Evolutionary conservation across 2,113 vertebrate genomes (phyloP), one percentile per base, ranked within the genome.

Genomic region (Rhizomys pruinosus): DNA sequence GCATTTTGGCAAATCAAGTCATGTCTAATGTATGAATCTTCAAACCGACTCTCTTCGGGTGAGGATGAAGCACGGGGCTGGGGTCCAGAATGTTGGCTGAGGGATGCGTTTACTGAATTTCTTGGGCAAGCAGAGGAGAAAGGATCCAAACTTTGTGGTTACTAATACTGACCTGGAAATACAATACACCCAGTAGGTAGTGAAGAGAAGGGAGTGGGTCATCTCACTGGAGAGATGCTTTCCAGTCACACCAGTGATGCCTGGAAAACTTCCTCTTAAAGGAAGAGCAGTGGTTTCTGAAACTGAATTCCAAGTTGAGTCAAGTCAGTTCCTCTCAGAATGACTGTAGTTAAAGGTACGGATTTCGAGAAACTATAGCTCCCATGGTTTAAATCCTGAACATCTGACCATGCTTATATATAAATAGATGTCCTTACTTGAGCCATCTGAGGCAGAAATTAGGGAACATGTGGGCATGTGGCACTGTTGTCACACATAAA

Each of bases 101-200:
- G 61, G 76, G 74, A 34, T 44, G 4, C 44, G 81, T 96, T 97
- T 97, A 69, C 90, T 96, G 90, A 95, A 94, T 97, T 97, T 96
- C 82, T 82, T 93, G 69, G 97, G 84, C 59, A 94, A 95, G 66
- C 84, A 37, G 61, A 94, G 81, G 93, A 96, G 91, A 97, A 97
- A 96, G 42, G 96, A 66, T 90, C 84, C n/a, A 85, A 97, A 84
- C 29, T 95, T 5, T 78, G 47, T 92, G 91, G 92, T 73, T 97
- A 92, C 8, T 97, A 97, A 96, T 97, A 92, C 8, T 97, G 97
- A 96, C 96, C 95, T 96, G 96, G 95, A 98, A 98, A 98, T 95
- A 47, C 32, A 93, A 94, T 92, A 94, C 84, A 90, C 93, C 57
- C 90, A 77, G 80, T 79, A 95, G 82, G 34, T 84, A 4, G 84